Percentiles rank a stretch among this genome's conserved stretches.
These are phyloP conservation scores for Acanthurus lineatus DNA, from an alignment of 2,797 vertebrate species.

Conservation along the genomic window DNA sequence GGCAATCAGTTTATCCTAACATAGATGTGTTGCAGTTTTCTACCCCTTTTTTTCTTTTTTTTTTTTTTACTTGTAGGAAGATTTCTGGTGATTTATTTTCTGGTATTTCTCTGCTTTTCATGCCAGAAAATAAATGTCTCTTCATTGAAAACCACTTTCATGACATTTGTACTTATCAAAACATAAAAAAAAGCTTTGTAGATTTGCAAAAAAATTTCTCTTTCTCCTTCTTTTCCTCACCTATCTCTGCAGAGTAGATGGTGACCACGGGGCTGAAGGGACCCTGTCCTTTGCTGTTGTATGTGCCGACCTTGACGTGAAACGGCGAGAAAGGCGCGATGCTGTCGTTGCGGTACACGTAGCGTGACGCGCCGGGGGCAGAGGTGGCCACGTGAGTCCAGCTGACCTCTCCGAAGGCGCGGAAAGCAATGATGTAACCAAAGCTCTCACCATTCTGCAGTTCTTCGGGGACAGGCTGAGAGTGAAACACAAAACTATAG, in stretches of 20 bases:
- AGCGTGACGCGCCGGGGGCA: conserved; percentile 90
- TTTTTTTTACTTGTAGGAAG: background rate
- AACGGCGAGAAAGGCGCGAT: conserved; percentile 95
- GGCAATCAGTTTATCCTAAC: conserved; percentile 39
- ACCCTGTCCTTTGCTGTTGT: conserved; percentile 96
- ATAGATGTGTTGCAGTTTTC: conserved; percentile 43
- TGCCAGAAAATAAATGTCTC: background rate
- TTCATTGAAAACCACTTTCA: conserved; percentile 36
- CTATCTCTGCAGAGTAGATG: conserved; percentile 96
- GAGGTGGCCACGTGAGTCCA: conserved; percentile 97
- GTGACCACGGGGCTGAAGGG: conserved; percentile 93
- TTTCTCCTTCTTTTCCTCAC: conserved; percentile 76
- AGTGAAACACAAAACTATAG: conserved; percentile 89
- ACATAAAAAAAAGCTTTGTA: conserved; percentile 16
- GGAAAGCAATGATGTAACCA: conserved; percentile 96
- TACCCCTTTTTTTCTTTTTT: background rate
- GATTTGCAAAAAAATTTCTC: conserved; percentile 12
- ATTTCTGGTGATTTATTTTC: conserved; percentile 24
- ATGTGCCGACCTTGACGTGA: conserved; percentile 95
- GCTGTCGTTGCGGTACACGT: conserved; percentile 95
- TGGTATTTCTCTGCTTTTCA: conserved; percentile 17
- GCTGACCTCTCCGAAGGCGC: conserved; percentile 89
- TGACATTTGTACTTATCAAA: conserved; percentile 52
- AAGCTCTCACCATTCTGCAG: conserved; percentile 96
- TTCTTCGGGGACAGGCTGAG: conserved; percentile 96